Percentiles rank a stretch among this genome's conserved stretches.
These are phyloP conservation scores for Scortum barcoo DNA, from an alignment of 2,113 vertebrate species.

Conservation along the genomic window DNA sequence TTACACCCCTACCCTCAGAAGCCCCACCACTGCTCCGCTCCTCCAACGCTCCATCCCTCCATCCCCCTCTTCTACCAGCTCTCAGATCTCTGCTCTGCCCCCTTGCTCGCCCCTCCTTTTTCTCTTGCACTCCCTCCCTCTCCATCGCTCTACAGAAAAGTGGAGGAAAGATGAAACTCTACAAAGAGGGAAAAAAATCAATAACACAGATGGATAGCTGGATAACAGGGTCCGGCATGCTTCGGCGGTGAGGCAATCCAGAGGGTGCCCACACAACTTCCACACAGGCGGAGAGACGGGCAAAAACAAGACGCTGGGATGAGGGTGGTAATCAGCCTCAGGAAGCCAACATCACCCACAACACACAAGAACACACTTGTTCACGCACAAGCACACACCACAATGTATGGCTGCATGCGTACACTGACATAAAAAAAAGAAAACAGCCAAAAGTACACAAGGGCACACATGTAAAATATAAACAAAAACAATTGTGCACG, in stretches of 20 bases:
- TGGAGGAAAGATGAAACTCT: constrained; percentile 87
- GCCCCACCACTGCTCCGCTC: constrained; percentile 60
- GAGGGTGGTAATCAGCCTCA: constrained; percentile 79
- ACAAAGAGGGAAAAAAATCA: constrained; percentile 84
- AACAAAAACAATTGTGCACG: neutral
- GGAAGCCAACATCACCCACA: constrained; percentile 77
- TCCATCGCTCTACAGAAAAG: constrained; percentile 79
- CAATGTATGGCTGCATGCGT: constrained; percentile 25
- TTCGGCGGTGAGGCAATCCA: constrained; percentile 85
- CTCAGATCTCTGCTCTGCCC: constrained; percentile 81
- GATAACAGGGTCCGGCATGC: constrained; percentile 87
- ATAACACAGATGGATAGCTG: constrained; percentile 87
- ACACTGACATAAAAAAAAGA: constrained; percentile 9
- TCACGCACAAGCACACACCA: constrained; percentile 46
- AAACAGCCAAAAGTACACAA: constrained; percentile 1
- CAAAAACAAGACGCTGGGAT: constrained; percentile 77
- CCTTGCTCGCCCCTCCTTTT: constrained; percentile 62
- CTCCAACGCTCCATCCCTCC: constrained; percentile 36
- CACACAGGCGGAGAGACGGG: constrained; percentile 81
- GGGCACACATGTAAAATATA: neutral
- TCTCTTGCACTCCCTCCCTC: constrained; percentile 64
- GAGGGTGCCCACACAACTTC: constrained; percentile 87
- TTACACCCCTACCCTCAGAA: constrained; percentile 73
- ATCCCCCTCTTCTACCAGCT: constrained; percentile 44
- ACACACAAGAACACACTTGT: constrained; percentile 67